These are phyloP conservation scores for Rhodeus uyekii DNA, from an alignment of 2,797 vertebrate species.

Conservation along the genomic window DNA sequence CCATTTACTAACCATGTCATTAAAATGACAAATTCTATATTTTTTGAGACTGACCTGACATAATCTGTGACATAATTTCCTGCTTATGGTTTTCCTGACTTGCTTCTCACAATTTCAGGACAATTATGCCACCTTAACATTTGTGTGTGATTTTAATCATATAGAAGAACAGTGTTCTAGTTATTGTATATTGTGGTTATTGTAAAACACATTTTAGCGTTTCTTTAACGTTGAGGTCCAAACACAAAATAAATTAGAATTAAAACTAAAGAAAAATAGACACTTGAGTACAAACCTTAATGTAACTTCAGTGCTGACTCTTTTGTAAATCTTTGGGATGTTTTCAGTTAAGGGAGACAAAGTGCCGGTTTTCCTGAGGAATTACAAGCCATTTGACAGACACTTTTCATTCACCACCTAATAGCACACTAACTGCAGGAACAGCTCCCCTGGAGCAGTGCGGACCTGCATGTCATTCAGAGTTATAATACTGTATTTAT, in stretches of 20 bases:
- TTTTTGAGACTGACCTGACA: background rate
- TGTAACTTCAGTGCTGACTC: background rate
- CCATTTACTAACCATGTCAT: background rate
- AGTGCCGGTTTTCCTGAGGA: conserved; percentile 4
- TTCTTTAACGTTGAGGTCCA: background rate
- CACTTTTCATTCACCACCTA: conserved; percentile 16
- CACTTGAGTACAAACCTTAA: background rate
- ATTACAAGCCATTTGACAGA: conserved; percentile 11
- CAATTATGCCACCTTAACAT: too few relatives aligned
- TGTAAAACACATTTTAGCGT: background rate
- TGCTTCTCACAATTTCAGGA: too few relatives aligned
- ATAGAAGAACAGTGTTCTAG: background rate
- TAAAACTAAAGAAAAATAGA: background rate
- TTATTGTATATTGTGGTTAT: too few relatives aligned
- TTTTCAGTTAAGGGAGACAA: background rate
- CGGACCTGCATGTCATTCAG: background rate
- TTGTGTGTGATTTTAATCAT: background rate
- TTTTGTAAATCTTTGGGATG: background rate
- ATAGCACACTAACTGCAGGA: background rate
- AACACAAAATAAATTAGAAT: too few relatives aligned
- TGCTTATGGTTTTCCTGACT: background rate
- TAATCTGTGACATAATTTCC: background rate
- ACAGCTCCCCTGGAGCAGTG: background rate
- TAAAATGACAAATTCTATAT: background rate
- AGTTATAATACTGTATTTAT: background rate